These are phyloP conservation scores for Choloepus didactylus DNA, from an alignment of 2,797 vertebrate genomes.

Conservation along the genomic window DNA sequence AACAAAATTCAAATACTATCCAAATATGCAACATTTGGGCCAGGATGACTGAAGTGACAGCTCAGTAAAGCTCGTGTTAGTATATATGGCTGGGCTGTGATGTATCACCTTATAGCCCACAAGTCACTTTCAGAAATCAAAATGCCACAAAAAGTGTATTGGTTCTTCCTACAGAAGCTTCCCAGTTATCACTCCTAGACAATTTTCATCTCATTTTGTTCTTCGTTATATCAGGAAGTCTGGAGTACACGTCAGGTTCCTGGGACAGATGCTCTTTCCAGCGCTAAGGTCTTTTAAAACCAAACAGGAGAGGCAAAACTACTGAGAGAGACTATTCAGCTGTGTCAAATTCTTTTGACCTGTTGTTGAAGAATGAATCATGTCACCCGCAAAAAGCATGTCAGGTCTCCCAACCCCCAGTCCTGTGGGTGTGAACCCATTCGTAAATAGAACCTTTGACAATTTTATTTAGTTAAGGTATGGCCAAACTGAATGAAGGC, in stretches of 20 bases:
- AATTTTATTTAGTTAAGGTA: no score
- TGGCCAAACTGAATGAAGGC: no score
- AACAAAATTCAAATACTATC: neutral
- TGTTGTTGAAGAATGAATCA: no score
- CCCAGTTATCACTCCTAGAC: neutral
- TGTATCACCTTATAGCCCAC: neutral
- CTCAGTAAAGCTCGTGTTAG: neutral
- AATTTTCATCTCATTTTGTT: neutral
- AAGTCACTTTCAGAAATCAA: neutral
- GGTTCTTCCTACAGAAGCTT: neutral
- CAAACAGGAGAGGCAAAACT: neutral
- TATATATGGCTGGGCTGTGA: neutral
- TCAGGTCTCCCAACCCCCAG: no score
- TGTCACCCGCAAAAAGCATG: no score
- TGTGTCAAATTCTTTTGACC: neutral
- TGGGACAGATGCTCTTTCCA: neutral
- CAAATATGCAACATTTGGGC: neutral
- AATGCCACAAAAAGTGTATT: neutral
- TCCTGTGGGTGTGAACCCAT: no score
- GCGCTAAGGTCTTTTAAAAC: neutral
- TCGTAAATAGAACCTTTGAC: no score
- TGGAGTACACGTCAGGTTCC: neutral
- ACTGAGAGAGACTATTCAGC: no score
- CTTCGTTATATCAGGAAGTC: neutral
- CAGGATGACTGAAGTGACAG: neutral